Evolutionary conservation across 2,888 invertebrate species (phyloP).

Genomic region (Ectemnius continuus): DNA sequence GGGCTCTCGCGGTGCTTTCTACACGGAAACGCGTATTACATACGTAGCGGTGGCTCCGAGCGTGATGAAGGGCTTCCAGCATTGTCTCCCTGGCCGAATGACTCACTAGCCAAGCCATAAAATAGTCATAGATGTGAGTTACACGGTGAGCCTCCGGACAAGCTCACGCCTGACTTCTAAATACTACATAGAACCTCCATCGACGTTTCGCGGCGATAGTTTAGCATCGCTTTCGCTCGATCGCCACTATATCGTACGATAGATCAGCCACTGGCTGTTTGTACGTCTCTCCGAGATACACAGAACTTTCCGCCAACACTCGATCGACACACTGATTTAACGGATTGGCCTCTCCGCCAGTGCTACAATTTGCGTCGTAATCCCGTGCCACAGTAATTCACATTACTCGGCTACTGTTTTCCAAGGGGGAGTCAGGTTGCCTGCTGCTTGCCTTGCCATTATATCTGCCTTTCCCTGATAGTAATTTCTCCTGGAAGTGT

Average conservation of each 20-base stretch:
- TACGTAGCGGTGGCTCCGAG: constrained; percentile 55
- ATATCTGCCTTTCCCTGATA: background rate
- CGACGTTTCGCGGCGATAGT: constrained; percentile 20
- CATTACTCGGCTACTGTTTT: constrained; percentile 2
- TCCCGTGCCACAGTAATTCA: constrained; percentile 6
- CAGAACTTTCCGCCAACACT: background rate
- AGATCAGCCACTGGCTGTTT: background rate
- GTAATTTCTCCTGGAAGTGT: constrained; percentile 10
- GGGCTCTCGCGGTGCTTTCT: constrained; percentile 45
- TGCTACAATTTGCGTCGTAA: background rate
- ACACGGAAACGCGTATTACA: constrained; percentile 55
- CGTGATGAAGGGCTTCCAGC: constrained; percentile 73
- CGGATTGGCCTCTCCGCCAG: constrained; percentile 1
- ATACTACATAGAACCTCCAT: constrained; percentile 35
- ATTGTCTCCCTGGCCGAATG: constrained; percentile 69
- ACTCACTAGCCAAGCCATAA: constrained; percentile 72
- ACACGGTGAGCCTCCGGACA: constrained; percentile 59
- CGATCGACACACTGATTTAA: background rate
- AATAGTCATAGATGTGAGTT: constrained; percentile 70
- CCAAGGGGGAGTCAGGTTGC: background rate
- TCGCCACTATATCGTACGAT: background rate
- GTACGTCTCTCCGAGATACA: background rate
- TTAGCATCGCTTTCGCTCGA: background rate
- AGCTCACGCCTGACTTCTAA: constrained; percentile 46
- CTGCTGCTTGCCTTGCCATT: background rate